These are phyloP conservation scores for Mugil cephalus DNA, from an alignment of 2,113 vertebrate species.

Conservation along the genomic window DNA sequence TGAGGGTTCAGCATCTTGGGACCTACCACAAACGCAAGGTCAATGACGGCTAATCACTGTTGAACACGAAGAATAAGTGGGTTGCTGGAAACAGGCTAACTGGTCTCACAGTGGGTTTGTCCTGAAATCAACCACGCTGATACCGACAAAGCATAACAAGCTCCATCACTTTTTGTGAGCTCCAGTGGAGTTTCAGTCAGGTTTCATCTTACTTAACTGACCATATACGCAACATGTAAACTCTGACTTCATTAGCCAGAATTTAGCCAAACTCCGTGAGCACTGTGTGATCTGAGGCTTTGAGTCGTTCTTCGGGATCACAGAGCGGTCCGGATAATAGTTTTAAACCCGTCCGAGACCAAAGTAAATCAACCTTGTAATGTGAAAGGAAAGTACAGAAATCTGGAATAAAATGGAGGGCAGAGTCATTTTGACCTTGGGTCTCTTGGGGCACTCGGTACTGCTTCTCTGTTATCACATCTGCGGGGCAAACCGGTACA, in stretches of 20 bases:
- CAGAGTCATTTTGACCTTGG: constrained; percentile 42
- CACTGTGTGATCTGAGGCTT: constrained; percentile 34
- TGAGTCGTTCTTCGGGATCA: constrained; percentile 53
- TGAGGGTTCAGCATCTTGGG: too few species aligned
- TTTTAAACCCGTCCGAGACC: constrained; percentile 62
- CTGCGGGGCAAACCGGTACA: constrained; percentile 21
- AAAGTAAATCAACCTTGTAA: constrained; percentile 72
- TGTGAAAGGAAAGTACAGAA: constrained; percentile 65
- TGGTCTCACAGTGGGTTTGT: too few species aligned
- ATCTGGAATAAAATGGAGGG: constrained; percentile 48
- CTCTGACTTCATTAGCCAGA: neutral
- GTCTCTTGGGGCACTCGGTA: constrained; percentile 15
- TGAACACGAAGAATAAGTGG: too few species aligned
- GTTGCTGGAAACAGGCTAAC: too few species aligned
- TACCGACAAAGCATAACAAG: too few species aligned
- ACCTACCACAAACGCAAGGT: too few species aligned
- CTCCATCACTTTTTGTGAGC: neutral
- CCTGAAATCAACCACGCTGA: too few species aligned
- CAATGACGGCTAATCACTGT: too few species aligned
- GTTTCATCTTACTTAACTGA: neutral
- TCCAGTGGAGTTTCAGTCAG: neutral
- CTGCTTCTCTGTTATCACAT: constrained; percentile 32
- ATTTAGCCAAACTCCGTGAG: constrained; percentile 18
- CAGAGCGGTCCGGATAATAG: constrained; percentile 56
- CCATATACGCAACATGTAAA: neutral